Conservation (phyloP, 1,140 invertebrate species). For the Sinella curviseta region DNA sequence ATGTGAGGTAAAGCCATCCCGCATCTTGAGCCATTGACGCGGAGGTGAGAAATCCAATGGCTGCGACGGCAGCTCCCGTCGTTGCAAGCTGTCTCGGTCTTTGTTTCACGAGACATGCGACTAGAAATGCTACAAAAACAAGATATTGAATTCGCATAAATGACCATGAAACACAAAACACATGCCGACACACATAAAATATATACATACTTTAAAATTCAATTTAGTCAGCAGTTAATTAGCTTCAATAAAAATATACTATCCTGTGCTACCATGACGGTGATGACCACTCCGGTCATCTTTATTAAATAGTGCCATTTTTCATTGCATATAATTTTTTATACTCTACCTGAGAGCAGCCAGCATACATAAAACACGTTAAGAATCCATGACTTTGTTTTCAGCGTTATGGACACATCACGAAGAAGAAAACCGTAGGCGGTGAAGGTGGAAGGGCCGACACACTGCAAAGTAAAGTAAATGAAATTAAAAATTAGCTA, state of each 20-base stretch:
- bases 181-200: neutral
- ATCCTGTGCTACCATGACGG: too few species aligned
- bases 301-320: too few species aligned
- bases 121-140: neutral
- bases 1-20: conserved; percentile 35
- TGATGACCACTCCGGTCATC: too few species aligned
- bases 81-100: conserved; percentile 35
- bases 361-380: conserved; percentile 24
- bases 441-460: conserved; percentile 30
- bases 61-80: conserved; percentile 23
- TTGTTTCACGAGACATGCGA: neutral
- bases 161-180: too few species aligned
- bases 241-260: too few species aligned
- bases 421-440: conserved; percentile 29
- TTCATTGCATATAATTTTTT: neutral
- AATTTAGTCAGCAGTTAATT: too few species aligned
- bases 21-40: conserved; percentile 8
- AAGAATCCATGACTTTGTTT: conserved; percentile 26
- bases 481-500: neutral
- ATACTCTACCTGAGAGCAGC: conserved; percentile 31
- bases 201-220: neutral
- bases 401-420: neutral
- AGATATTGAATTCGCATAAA: neutral
- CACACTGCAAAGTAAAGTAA: conserved; percentile 20
- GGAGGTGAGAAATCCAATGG: conserved; percentile 32